Conservation (phyloP, 2,797 vertebrate species). For the Sarcophilus harrisii region DNA sequence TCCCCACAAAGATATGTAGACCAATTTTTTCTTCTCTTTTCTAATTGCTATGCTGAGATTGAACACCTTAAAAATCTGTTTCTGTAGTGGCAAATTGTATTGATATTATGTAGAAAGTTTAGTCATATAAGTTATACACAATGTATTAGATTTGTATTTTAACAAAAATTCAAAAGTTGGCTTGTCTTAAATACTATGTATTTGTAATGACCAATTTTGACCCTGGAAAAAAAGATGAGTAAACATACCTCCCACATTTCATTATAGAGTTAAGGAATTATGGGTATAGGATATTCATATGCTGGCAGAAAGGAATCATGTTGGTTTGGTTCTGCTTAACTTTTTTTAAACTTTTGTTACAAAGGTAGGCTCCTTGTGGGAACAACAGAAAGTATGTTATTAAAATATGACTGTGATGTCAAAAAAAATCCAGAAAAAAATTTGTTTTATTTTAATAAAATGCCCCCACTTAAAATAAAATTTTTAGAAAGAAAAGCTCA, state of each 20-base stretch:
- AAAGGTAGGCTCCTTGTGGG: background rate
- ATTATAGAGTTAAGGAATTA: background rate
- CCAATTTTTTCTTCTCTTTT: background rate
- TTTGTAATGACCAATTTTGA: background rate
- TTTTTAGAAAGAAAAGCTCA: background rate
- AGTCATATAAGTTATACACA: background rate
- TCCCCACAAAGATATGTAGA: background rate
- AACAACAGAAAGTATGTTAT: background rate
- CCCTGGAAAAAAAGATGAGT: background rate
- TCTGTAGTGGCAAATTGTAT: background rate
- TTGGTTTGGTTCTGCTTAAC: background rate
- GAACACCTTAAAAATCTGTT: conserved; percentile 1
- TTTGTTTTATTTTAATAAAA: background rate
- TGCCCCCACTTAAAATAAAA: background rate
- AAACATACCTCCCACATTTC: background rate
- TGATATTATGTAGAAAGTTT: conserved; percentile 3
- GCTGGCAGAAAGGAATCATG: background rate
- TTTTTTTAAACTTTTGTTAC: background rate
- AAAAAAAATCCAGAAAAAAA: background rate
- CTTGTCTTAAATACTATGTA: background rate
- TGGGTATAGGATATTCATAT: background rate
- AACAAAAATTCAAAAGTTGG: conserved; percentile 1
- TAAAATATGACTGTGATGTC: background rate
- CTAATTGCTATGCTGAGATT: background rate
- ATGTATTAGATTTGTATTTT: conserved; percentile 27